Conservation (phyloP, 2,888 invertebrate species). For the Epinotia ramella region DNA sequence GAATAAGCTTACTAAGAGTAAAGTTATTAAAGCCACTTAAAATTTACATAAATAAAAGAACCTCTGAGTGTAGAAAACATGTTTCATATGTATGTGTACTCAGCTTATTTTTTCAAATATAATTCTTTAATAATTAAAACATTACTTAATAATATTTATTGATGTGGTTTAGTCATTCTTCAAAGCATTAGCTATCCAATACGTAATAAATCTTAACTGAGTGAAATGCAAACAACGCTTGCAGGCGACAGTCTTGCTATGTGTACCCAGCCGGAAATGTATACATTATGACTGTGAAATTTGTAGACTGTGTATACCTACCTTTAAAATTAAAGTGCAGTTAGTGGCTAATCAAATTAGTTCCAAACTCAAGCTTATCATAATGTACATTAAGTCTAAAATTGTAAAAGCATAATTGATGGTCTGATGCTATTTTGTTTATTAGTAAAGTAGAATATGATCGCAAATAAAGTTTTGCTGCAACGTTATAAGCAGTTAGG, state of each 20-base stretch:
- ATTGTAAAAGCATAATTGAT: not conserved
- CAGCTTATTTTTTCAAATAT: too few relatives aligned
- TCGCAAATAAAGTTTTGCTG: slow-evolving; percentile 17
- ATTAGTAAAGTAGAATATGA: slow-evolving; percentile 1
- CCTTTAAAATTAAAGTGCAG: slow-evolving; percentile 4
- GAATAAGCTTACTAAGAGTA: too few relatives aligned
- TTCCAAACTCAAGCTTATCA: not conserved
- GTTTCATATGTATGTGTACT: too few relatives aligned
- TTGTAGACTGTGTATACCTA: slow-evolving; percentile 12
- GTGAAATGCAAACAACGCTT: slow-evolving; percentile 43
- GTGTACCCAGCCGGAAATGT: slow-evolving; percentile 38
- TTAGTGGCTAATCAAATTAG: not conserved
- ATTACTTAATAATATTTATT: not conserved
- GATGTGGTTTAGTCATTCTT: not conserved
- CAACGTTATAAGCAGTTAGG: slow-evolving; percentile 14
- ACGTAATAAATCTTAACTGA: slow-evolving; percentile 33
- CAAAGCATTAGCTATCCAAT: slow-evolving; percentile 28
- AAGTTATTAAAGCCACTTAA: too few relatives aligned
- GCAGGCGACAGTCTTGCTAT: slow-evolving; percentile 43
- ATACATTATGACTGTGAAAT: slow-evolving; percentile 36
- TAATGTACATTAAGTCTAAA: not conserved
- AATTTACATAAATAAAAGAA: too few relatives aligned
- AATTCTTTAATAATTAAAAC: too few relatives aligned
- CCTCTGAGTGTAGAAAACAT: too few relatives aligned
- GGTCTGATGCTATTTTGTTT: not conserved